Base-by-base conservation (phyloP, 2,888 invertebrate species). In the Hydrotaea cyrtoneurina region DNA sequence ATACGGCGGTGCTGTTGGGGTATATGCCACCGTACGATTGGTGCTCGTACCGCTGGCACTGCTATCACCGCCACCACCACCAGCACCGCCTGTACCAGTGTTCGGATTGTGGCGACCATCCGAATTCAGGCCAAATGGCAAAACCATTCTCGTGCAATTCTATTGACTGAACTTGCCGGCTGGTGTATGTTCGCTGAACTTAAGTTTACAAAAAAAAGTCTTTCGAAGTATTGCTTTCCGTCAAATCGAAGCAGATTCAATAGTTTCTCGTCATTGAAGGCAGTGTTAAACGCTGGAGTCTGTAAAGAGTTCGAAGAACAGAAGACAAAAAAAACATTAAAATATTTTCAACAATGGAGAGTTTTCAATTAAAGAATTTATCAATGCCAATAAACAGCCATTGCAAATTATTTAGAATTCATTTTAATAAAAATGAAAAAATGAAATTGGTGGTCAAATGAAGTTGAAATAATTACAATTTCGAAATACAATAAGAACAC, bases 1-100 rank as follows among this genome's bases (percentile, higher is more conserved):
- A 3, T 91, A 90, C 15, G 92, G 91, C 31, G 92, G 92, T 7
- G 92, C 92, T 80, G 91, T 90, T 17, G 92, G 92, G 50, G 78
- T 83, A 59, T 80, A 83, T 50, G 86, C 53, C 26, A 78, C 57
- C 3, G 86, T 26, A 82, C 85, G 78, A 78, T 71, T 36, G 26
- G 36, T 59, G 23, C 31, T 66, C 5, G 10, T n/a, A 55, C 69
- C 57, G 26, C 77, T 55, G 8, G 31, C 57, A 21, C 23, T 39
- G 39, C n/a, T 57, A 2, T 21, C 71, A 23, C 21, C 71, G 15
- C 71, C 26, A 21, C 46, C 46, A 1, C 13, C 43, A 10, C 69
- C 46, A 21, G 1, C 39, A 13, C 46, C 19, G 66, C 39, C 46
- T 23, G 21, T 23, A 59, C 21, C 62, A 7, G 59, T 78, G 78